A percentile compares a stretch with the other conserved stretches of the same genome.
Evolutionary conservation across 92 coral and sea anemone species (phyloP).

Genomic region (Phenganax stokvisi): DNA sequence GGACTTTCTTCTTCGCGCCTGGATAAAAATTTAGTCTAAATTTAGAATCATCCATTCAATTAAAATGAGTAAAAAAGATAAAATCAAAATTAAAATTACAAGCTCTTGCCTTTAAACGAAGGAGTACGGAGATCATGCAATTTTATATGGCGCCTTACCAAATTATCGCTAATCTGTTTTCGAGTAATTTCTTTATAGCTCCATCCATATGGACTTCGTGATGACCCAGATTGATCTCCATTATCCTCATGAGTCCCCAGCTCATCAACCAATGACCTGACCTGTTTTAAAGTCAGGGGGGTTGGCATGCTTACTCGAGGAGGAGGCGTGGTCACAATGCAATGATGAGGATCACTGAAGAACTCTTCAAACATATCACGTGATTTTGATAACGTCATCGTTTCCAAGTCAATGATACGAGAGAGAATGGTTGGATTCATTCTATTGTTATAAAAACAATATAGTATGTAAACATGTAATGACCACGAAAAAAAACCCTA

Average conservation of each 20-base stretch:
- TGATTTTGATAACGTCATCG: conserved; percentile 27
- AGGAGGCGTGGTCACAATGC: conserved; percentile 52
- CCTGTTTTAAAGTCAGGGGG: conserved; percentile 56
- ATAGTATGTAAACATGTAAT: not conserved
- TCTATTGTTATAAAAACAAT: not conserved
- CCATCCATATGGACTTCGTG: conserved; percentile 59
- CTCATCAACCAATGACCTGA: conserved; percentile 41
- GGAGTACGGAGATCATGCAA: not conserved
- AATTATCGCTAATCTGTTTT: conserved; percentile 30
- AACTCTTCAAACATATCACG: conserved; percentile 81
- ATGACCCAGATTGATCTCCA: not conserved
- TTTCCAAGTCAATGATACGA: conserved; percentile 23
- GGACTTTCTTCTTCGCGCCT: no score
- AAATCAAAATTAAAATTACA: no score
- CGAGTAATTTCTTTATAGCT: conserved; percentile 48
- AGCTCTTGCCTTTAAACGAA: not conserved
- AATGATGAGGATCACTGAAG: conserved; percentile 71
- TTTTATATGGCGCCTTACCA: conserved; percentile 39
- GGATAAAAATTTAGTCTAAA: no score
- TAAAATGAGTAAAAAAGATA: no score
- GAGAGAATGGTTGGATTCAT: conserved; percentile 19
- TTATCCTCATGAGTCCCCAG: conserved; percentile 42
- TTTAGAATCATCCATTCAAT: no score
- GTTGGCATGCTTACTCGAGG: conserved; percentile 44
- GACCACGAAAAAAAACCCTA: not conserved